Evolutionary conservation across 2,888 invertebrate species (phyloP).

Genomic region (Oconnorella tubifera): DNA sequence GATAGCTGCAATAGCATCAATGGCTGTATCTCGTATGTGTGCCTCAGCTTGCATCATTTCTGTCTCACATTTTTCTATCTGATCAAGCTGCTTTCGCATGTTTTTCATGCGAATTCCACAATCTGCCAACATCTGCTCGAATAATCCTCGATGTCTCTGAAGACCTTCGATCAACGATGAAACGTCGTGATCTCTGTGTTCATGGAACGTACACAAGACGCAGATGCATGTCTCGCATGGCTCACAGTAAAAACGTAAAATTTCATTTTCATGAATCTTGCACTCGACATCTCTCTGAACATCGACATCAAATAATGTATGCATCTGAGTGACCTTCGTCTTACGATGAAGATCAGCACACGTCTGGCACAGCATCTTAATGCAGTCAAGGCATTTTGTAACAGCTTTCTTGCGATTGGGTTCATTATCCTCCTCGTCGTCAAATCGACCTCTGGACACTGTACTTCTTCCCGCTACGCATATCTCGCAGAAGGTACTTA

Average conservation of each 20-base stretch:
- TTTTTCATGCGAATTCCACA: conserved; percentile 38
- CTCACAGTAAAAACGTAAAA: conserved; percentile 53
- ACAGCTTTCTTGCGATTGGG: conserved; percentile 36
- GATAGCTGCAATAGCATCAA: conserved; percentile 42
- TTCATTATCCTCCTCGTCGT: conserved; percentile 4
- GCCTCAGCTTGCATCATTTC: conserved; percentile 48
- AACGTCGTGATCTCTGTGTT: conserved; percentile 54
- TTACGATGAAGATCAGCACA: conserved; percentile 51
- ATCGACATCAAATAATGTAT: conserved; percentile 52
- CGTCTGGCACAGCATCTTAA: conserved; percentile 48
- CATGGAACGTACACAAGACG: conserved; percentile 55
- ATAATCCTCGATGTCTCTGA: conserved; percentile 39
- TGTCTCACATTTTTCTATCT: conserved; percentile 47
- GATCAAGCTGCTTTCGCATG: conserved; percentile 42
- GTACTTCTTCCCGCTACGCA: conserved; percentile 7
- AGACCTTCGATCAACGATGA: conserved; percentile 52
- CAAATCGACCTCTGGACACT: not conserved
- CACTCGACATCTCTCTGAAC: conserved; percentile 54
- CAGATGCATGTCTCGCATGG: conserved; percentile 54
- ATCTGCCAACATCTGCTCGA: conserved; percentile 23
- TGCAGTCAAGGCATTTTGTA: conserved; percentile 53
- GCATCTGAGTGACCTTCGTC: conserved; percentile 53
- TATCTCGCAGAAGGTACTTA: conserved; percentile 20
- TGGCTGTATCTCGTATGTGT: conserved; percentile 50
- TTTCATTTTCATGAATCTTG: conserved; percentile 51